Evolutionary conservation across 2,797 vertebrate species (phyloP), one percentile per base, ranked within the genome.

Genomic region (Lepidocolaptes lacrymiger): DNA sequence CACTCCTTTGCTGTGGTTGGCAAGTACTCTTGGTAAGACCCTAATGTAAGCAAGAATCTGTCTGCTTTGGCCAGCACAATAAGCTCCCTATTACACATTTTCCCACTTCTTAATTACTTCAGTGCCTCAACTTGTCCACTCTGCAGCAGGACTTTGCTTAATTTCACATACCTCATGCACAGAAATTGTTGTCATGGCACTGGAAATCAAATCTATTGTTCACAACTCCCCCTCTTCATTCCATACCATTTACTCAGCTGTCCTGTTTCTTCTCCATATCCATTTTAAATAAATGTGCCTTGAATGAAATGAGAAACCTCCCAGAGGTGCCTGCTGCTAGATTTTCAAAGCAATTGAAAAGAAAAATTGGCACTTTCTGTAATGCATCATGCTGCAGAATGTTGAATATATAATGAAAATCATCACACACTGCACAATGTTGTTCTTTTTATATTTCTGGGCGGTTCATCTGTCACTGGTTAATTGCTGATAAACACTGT

Each of bases 401-500:
- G 80, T 82, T 87, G 78, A 94, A 80, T 93, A 93, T 67, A 66
- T 91, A 93, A 94, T 75, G 80, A 82, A 95, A 95, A 76, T 78
- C 82, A 88, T 89, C 63, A 63, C 81, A 72, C 8, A 15, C 71
- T 95, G 85, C 89, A 78, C 84, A 83, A 39, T 95, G 71, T 88
- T 97, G 63, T 82, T 91, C 90, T 96, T 96, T 95, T 92, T 89
- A 56, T 94, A 74, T 94, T 92, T 86, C 88, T 91, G 61, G 82
- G 89, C 89, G 68, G 56, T 95, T 95, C 76, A 77, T 96, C 94
- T 95, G 77, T 80, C 90, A 93, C 79, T 91, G 77, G 61, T 81
- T 96, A 96, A 96, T 95, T 97, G 93, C 95, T 96, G 96, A 97
- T 95, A 97, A 98, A 97, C 82, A 94, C 81, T 94, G 77, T 69